Evolutionary conservation across 2,888 invertebrate genomes (phyloP).

Genomic region (Phengaris alcon): DNA sequence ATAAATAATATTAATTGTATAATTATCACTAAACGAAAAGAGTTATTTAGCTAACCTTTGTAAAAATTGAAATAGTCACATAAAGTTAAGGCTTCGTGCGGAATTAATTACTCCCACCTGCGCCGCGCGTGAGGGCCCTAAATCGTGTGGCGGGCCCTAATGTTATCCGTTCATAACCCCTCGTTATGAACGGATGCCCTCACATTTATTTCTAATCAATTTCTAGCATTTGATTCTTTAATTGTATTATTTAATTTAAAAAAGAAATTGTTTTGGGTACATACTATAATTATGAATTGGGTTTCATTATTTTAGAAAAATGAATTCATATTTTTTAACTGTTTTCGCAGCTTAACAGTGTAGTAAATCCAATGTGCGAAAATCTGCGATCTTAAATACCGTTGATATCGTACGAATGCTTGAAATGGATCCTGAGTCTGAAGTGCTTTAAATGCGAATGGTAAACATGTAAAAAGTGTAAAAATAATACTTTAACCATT

Average conservation of each 20-base stretch:
- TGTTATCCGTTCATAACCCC: not conserved
- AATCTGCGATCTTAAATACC: too few species aligned
- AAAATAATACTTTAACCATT: too few species aligned
- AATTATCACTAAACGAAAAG: not conserved
- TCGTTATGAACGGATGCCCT: not conserved
- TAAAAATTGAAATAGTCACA: not conserved
- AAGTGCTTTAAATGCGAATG: too few species aligned
- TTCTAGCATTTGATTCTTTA: not conserved
- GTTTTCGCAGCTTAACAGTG: too few species aligned
- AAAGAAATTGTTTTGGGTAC: not conserved
- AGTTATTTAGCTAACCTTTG: not conserved
- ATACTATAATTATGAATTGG: too few species aligned
- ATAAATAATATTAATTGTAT: not conserved
- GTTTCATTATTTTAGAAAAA: too few species aligned
- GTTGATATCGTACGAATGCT: too few species aligned
- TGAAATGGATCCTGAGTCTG: too few species aligned
- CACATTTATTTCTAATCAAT: not conserved
- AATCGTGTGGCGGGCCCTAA: slow-evolving; percentile 7
- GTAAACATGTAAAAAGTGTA: too few species aligned
- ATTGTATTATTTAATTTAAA: not conserved
- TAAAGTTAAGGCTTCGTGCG: not conserved
- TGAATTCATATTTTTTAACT: too few species aligned
- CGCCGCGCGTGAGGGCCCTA: slow-evolving; percentile 1
- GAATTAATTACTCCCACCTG: slow-evolving; percentile 10
- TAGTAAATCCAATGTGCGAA: too few species aligned